phyloP scores from a whole-genome alignment of 2,797 vertebrate genomes.

The Synanceia verrucosa region DNA sequence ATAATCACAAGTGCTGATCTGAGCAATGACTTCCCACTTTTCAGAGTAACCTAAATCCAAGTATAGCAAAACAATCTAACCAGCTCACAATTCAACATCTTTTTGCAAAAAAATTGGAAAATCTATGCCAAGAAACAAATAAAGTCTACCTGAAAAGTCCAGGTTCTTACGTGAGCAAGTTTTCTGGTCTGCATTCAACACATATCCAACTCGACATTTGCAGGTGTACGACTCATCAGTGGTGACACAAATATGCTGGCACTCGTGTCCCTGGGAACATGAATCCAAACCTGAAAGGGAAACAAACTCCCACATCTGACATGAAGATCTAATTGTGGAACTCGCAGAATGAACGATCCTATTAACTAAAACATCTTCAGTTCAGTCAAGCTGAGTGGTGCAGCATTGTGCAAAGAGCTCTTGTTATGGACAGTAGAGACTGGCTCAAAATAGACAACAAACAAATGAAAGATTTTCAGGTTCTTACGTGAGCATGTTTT shows the following conservation, averaged over 20 bases:
- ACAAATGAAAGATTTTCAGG: neutral
- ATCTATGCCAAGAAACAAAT: neutral
- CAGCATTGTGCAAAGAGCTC: neutral
- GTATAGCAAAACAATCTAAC: neutral
- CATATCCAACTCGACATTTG: constrained; percentile 74
- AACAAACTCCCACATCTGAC: neutral
- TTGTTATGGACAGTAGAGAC: neutral
- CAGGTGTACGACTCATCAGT: constrained; percentile 68
- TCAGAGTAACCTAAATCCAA: neutral
- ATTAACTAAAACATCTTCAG: neutral
- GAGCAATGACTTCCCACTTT: neutral
- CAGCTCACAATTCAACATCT: neutral
- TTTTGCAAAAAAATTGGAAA: neutral
- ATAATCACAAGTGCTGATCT: neutral
- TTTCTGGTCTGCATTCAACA: constrained; percentile 76
- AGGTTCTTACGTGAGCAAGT: constrained; percentile 76
- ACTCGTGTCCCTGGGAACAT: constrained; percentile 74
- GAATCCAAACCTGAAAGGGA: constrained; percentile 60
- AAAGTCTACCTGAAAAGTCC: constrained; percentile 21
- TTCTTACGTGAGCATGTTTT: constrained; percentile 81
- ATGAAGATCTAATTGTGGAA: neutral
- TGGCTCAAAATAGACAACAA: neutral
- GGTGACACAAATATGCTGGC: constrained; percentile 78
- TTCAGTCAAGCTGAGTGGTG: neutral
- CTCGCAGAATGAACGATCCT: neutral